A percentile compares a stretch with the other conserved stretches of the same genome.
phyloP scores from a whole-genome alignment of 2,888 invertebrate genomes.

The Tricholauxania praeusta region DNA sequence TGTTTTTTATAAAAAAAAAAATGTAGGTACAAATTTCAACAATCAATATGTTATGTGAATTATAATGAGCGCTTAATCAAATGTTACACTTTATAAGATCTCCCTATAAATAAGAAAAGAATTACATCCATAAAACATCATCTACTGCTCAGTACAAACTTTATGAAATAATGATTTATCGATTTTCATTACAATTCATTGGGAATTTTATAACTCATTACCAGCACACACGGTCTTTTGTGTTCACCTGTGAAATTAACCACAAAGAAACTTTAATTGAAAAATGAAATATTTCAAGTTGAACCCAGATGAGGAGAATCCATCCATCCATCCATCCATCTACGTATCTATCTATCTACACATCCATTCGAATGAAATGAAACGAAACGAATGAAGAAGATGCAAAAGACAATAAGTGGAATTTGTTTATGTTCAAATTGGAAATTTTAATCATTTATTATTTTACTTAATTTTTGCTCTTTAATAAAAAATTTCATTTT shows the following conservation, averaged over 20 bases:
- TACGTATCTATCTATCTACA: background rate
- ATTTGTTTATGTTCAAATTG: slow-evolving; percentile 30
- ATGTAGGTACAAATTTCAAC: slow-evolving; percentile 28
- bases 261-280: slow-evolving; percentile 40
- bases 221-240: background rate
- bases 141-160: background rate
- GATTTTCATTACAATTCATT: slow-evolving; percentile 32
- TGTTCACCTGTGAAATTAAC: slow-evolving; percentile 51
- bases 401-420: slow-evolving; percentile 21
- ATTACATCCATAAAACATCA: background rate
- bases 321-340: background rate
- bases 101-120: slow-evolving; percentile 4
- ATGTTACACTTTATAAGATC: slow-evolving; percentile 60
- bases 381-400: slow-evolving; percentile 3
- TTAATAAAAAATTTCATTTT: no score
- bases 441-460: slow-evolving; percentile 30
- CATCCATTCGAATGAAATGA: slow-evolving; percentile 4
- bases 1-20: background rate
- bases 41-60: slow-evolving; percentile 40
- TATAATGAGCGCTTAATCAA: slow-evolving; percentile 59
- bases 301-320: slow-evolving; percentile 7
- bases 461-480: slow-evolving; percentile 13
- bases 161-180: slow-evolving; percentile 34
- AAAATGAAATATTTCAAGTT: slow-evolving; percentile 38
- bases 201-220: slow-evolving; percentile 14